A percentile compares a stretch with the other conserved stretches of the same genome.
Evolutionary conservation across 2,797 vertebrate species (phyloP).

Genomic region (Pangasius larnaudii): DNA sequence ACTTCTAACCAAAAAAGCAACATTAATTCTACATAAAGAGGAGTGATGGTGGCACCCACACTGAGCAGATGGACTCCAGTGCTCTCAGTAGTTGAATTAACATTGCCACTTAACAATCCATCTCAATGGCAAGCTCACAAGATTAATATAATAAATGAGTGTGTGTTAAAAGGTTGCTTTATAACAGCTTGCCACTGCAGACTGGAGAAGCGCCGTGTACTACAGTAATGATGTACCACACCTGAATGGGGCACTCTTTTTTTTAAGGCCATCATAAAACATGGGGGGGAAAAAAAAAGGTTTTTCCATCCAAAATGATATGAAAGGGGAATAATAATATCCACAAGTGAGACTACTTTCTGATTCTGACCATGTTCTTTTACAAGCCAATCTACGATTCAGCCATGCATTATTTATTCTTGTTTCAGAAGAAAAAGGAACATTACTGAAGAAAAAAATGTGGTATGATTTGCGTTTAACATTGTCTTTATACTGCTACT

Average conservation of each 20-base stretch:
- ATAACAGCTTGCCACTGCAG: background rate
- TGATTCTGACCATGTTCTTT: background rate
- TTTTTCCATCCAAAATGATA: background rate
- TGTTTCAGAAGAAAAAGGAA: background rate
- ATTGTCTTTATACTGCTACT: background rate
- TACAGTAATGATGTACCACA: background rate
- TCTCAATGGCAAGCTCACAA: constrained; percentile 8
- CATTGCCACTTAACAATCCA: constrained; percentile 15
- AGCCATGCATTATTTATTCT: background rate
- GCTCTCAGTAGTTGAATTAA: constrained; percentile 34
- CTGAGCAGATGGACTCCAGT: constrained; percentile 34
- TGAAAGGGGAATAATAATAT: background rate
- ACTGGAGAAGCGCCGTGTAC: background rate
- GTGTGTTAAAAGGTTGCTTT: background rate
- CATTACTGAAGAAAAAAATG: background rate
- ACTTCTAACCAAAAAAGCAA: constrained; percentile 3
- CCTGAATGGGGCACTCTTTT: background rate
- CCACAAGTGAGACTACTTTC: background rate
- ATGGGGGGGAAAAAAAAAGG: background rate
- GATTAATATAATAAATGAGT: constrained; percentile 12
- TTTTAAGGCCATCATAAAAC: background rate
- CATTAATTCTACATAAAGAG: constrained; percentile 29
- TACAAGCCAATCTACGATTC: background rate
- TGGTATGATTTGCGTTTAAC: background rate
- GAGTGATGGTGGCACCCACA: constrained; percentile 28